Conservation (phyloP, 2,113 vertebrate genomes). For the Mobula birostris region DNA sequence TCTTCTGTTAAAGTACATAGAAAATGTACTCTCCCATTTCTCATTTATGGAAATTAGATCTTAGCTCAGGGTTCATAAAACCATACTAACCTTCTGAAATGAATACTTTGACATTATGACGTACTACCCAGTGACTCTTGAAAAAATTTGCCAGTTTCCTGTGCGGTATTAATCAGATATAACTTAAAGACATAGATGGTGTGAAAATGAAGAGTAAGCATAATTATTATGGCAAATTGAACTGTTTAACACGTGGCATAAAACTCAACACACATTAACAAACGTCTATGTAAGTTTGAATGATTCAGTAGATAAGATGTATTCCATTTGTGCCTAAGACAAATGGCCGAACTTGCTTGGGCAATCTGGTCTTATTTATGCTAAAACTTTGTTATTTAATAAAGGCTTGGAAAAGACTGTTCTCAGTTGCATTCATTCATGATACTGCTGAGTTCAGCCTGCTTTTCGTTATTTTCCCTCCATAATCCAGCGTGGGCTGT, state of each 20-base stretch:
- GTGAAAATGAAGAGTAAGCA: background rate
- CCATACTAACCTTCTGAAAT: background rate
- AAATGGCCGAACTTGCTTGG: background rate
- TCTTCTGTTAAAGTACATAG: background rate
- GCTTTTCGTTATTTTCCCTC: too few species aligned
- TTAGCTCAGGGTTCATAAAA: background rate
- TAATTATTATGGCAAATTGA: background rate
- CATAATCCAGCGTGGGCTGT: too few species aligned
- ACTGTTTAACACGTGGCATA: background rate
- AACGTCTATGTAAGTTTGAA: background rate
- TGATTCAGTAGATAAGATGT: background rate
- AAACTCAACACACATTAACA: background rate
- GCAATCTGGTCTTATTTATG: background rate
- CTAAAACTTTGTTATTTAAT: background rate
- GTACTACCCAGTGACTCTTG: background rate
- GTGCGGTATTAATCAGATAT: slow-evolving; percentile 1
- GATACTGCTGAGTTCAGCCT: too few species aligned
- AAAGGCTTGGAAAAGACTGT: background rate
- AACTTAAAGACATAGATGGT: background rate
- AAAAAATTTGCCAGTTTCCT: background rate
- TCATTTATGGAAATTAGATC: slow-evolving; percentile 24
- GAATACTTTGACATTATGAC: slow-evolving; percentile 28
- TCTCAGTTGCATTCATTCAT: background rate
- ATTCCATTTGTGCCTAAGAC: background rate
- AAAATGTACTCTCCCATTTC: background rate